Evolutionary conservation across 2,797 vertebrate species (phyloP).

Genomic region (Poecilia velifera): DNA sequence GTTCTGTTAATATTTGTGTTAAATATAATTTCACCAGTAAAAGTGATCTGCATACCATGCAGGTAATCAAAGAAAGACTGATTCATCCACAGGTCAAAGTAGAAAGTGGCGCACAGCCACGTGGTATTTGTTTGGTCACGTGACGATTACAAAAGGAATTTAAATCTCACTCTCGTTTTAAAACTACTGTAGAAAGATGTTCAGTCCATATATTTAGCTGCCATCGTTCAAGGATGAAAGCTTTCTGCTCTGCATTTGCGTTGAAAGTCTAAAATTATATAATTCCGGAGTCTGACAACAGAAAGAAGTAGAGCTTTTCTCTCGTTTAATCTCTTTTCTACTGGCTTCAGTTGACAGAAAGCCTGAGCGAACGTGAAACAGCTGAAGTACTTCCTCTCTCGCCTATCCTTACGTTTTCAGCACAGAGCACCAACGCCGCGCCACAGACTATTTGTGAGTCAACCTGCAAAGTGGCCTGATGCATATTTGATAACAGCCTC

Average conservation of each 20-base stretch:
- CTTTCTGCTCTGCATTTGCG: not conserved
- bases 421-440: constrained; percentile 23
- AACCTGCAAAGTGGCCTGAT: constrained; percentile 44
- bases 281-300: constrained; percentile 11
- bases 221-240: constrained; percentile 6
- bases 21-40: not conserved
- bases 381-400: constrained; percentile 3
- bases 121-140: not conserved
- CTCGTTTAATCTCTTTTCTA: constrained; percentile 4
- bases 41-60: not conserved
- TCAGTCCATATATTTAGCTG: constrained; percentile 8
- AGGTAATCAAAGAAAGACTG: not conserved
- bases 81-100: not conserved
- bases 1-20: not conserved
- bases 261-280: constrained; percentile 18
- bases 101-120: not conserved
- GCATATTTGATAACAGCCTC: constrained; percentile 69
- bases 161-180: not conserved
- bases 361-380: not conserved
- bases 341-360: constrained; percentile 8
- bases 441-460: constrained; percentile 18
- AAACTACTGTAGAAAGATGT: not conserved
- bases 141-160: not conserved
- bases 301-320: constrained; percentile 1
- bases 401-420: constrained; percentile 8